Base-by-base conservation (phyloP, 2,888 invertebrate genomes). In the Parthenolecanium corni region DNA sequence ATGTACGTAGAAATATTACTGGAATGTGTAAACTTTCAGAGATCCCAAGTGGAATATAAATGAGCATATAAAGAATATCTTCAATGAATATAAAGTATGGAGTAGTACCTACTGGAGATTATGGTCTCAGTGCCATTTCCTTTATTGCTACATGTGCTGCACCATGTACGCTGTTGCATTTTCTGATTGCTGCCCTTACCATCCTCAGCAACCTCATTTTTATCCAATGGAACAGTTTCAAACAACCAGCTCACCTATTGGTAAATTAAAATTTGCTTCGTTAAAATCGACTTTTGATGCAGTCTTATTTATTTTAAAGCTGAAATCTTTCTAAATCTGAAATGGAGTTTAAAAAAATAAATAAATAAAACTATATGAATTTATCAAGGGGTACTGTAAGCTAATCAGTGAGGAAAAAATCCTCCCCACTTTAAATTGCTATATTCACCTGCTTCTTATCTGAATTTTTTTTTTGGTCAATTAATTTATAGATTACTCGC, bases 71-170 rank as follows among this genome's bases (percentile, higher is more conserved):
- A 74, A 83, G 46, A 81, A 82, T 70, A 73, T 92, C 65, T 86
- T 86, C 71, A 81, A 81, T 18, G 85, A 88, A 70, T 76, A 91
- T 64, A 86, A 88, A 66, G 84, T 85, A 0, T 95, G 95, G 95
- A 79, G 91, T 1, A 84, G 84, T 70, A 90, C 93, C 2, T 95
- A 94, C 75, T 95, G 95, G 95, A 80, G 87, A 47, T 76, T 94
- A 52, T 94, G 94, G 94, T 90, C 90, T 0, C 86, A 87, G 70
- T 85, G 90, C 67, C 94, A 95, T 74, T 89, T 85, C 74, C 76
- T 94, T 23, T 81, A 81, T 65, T 95, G 95, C 71, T 80, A 82
- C 52, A 79, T 81, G 2, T 93, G 92, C 71, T 85, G 86, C 70
- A 80, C 79, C 38, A 82, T 81, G 72, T 89, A 88, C 71, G 85